These are phyloP conservation scores for Hypena proboscidalis DNA, from an alignment of 2,888 invertebrate genomes.

Conservation along the genomic window DNA sequence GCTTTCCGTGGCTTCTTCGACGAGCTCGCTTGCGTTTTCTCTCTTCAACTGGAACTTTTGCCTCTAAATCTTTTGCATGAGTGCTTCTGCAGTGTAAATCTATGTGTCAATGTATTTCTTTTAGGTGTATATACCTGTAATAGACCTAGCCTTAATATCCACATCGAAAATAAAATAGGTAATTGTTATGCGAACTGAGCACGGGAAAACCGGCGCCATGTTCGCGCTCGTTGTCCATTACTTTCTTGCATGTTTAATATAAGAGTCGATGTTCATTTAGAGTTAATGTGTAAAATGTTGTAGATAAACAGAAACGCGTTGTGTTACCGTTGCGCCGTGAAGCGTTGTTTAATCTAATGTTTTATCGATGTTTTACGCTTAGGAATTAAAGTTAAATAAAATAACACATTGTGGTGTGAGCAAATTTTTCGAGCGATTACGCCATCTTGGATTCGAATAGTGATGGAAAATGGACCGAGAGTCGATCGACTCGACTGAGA, in stretches of 20 bases:
- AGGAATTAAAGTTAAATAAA: constrained; percentile 66
- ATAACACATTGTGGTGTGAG: constrained; percentile 72
- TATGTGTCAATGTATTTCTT: constrained; percentile 69
- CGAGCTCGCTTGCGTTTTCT: constrained; percentile 23
- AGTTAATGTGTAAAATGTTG: constrained; percentile 65
- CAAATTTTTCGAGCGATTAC: constrained; percentile 80
- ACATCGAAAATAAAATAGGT: constrained; percentile 81
- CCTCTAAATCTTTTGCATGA: constrained; percentile 83
- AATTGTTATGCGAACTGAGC: constrained; percentile 55
- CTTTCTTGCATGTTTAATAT: constrained; percentile 78
- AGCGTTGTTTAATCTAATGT: constrained; percentile 65
- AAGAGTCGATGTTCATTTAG: constrained; percentile 70
- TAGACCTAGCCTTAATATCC: constrained; percentile 82
- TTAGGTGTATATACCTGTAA: constrained; percentile 75
- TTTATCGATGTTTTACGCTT: constrained; percentile 81
- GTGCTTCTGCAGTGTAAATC: constrained; percentile 77
- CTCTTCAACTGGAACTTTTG: constrained; percentile 72
- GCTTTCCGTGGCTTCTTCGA: too few species aligned
- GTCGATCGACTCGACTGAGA: not conserved
- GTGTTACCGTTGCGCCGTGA: constrained; percentile 57
- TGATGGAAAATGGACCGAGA: constrained; percentile 18
- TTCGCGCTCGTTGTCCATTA: constrained; percentile 59
- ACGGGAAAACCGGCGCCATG: constrained; percentile 31
- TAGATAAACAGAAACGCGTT: constrained; percentile 42
- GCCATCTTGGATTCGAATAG: constrained; percentile 26